phyloP scores from a whole-genome alignment of 1,140 invertebrate genomes.

The Lucilia sericata region DNA sequence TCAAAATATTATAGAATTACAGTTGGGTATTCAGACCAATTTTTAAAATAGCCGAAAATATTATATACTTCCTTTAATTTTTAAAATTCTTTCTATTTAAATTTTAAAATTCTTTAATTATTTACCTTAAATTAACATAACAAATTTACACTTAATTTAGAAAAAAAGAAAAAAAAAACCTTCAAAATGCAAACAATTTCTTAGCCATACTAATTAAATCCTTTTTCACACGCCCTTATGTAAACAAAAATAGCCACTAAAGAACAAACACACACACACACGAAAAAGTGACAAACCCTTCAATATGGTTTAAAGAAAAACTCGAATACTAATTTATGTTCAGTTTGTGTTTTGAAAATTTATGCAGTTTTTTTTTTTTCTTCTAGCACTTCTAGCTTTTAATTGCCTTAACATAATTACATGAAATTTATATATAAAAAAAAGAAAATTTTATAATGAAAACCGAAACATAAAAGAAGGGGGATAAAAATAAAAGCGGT shows the following conservation, averaged over 20 bases:
- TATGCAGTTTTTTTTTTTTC: slow-evolving; percentile 1
- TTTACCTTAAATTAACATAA: no score
- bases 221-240: neutral
- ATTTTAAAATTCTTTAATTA: no score
- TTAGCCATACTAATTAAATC: neutral
- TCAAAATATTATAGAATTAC: no score
- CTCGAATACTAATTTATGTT: neutral
- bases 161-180: neutral
- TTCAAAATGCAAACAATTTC: neutral
- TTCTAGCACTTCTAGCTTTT: neutral
- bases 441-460: neutral
- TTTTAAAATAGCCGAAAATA: no score
- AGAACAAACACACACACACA: no score
- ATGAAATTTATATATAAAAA: no score
- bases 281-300: neutral
- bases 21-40: no score
- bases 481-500: neutral
- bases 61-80: no score
- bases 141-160: neutral
- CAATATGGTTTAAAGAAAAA: neutral
- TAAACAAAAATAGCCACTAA: neutral
- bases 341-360: neutral
- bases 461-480: neutral
- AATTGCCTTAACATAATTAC: slow-evolving; percentile 17
- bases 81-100: no score